Base-by-base conservation (phyloP, 2,888 invertebrate genomes). In the Tetragnatha montana region DNA sequence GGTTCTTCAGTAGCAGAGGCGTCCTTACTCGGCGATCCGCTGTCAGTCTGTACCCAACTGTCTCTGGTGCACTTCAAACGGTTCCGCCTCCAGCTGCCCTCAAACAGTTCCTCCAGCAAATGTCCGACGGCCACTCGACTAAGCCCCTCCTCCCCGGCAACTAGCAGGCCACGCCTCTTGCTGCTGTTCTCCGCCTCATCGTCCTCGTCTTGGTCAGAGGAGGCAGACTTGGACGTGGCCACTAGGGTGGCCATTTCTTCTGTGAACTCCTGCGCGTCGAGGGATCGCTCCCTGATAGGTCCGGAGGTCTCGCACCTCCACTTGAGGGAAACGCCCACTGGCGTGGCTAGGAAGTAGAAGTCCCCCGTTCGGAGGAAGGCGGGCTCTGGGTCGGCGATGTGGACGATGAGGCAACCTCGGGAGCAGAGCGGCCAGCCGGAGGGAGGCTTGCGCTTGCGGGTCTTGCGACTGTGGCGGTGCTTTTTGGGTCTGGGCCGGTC, bases 21-120 rank as follows among this genome's bases (percentile, higher is more conserved):
- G 50, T 17, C 68, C 1, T 71, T 60, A 76, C 22, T 35, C 68
- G 68, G 51, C 68, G 68, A 35, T 6, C 75, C 75, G 49, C 78
- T 85, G 14, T 89, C 89, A 6, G 89, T 90, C 51, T 90, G 89
- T 14, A 90, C 86, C 89, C 89, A 90, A 49, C 86, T 86, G 82
- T 90, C 89, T 8, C 89, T 51, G 17, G 89, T 90, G 69, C 74
- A 78, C 12, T 51, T 51, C 19, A 69, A 10, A 3, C 81, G 76
- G 60, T 49, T 68, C 22, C 86, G 69, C 6, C 70, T 69, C 69
- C 86, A 70, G 10, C 81, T 47, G 7, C 74, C 83, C 35, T 74
- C 79, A 12, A 85, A 60, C 21, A 89, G 47, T 22, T 89, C 89
- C 68, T 89, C 89, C 1, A 89, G 49, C 8, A 89, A 51, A 2